These are phyloP conservation scores for Dolichopus griseipennis DNA, from an alignment of 2,888 invertebrate genomes.

Conservation along the genomic window DNA sequence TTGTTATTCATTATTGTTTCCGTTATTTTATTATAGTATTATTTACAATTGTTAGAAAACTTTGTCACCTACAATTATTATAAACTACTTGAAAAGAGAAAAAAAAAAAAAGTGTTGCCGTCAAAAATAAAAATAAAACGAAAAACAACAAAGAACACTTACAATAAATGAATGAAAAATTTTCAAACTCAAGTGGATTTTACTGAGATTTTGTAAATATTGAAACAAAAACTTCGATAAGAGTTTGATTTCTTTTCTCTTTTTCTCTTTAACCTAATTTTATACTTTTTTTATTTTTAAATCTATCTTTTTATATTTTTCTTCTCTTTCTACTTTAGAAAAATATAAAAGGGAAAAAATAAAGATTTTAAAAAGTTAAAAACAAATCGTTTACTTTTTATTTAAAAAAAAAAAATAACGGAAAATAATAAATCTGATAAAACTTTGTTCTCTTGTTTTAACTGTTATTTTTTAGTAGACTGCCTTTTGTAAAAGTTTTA, in stretches of 20 bases:
- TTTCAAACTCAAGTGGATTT: neutral
- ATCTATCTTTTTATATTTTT: too few relatives aligned
- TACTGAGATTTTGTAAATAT: neutral
- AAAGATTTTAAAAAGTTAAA: neutral
- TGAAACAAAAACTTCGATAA: neutral
- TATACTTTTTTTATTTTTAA: too few relatives aligned
- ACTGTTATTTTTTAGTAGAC: too few relatives aligned
- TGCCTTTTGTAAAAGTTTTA: too few relatives aligned
- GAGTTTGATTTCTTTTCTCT: neutral
- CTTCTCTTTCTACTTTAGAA: neutral
- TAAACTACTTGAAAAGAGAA: neutral
- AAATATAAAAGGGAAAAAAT: neutral
- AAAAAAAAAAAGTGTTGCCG: neutral
- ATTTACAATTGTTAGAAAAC: neutral
- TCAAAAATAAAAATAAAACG: too few relatives aligned
- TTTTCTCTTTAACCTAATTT: too few relatives aligned
- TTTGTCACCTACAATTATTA: neutral
- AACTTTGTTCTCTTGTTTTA: neutral
- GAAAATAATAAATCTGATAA: conserved; percentile 4
- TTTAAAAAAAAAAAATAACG: neutral
- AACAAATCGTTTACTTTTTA: neutral
- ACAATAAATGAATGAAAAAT: neutral
- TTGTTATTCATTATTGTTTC: too few relatives aligned
- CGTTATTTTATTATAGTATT: too few relatives aligned
- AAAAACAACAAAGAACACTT: too few relatives aligned